Percentiles rank a stretch among this genome's conserved stretches.
phyloP scores from a whole-genome alignment of 2,113 vertebrate genomes.

The Perccottus glenii region DNA sequence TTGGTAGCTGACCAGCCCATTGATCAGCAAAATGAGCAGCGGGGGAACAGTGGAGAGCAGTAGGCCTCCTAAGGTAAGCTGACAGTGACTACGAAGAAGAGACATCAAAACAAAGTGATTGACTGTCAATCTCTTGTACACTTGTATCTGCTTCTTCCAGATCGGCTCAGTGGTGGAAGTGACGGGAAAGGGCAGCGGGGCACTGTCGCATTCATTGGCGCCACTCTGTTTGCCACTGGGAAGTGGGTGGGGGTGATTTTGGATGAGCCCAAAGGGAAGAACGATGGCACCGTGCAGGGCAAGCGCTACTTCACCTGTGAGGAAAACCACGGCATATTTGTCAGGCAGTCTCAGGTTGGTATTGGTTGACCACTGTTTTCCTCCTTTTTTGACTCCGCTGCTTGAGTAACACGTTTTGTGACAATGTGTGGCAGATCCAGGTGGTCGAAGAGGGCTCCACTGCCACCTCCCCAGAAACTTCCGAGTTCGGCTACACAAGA shows the following conservation, averaged over 20 bases:
- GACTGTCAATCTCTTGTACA: not conserved
- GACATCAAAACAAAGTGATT: not conserved
- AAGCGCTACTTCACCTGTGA: slow-evolving; percentile 94
- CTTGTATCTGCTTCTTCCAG: slow-evolving; percentile 27
- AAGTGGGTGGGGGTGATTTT: slow-evolving; percentile 98
- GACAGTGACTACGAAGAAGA: not conserved
- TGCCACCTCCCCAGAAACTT: slow-evolving; percentile 67
- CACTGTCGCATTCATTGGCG: slow-evolving; percentile 92
- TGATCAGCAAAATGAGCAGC: slow-evolving; percentile 88
- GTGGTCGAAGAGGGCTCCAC: slow-evolving; percentile 64
- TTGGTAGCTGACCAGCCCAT: slow-evolving; percentile 82
- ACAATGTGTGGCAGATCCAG: slow-evolving; percentile 55
- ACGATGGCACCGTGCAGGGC: slow-evolving; percentile 94
- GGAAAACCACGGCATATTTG: slow-evolving; percentile 96
- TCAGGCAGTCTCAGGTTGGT: slow-evolving; percentile 92
- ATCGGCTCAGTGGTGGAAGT: slow-evolving; percentile 93
- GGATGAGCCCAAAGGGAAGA: slow-evolving; percentile 95
- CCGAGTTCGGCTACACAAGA: slow-evolving; percentile 54
- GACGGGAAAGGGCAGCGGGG: slow-evolving; percentile 95
- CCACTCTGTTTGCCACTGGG: slow-evolving; percentile 93
- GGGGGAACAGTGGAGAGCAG: slow-evolving; percentile 76
- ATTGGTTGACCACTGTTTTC: not conserved
- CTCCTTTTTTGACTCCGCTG: not conserved
- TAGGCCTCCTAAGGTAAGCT: slow-evolving; percentile 82
- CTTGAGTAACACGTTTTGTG: not conserved